Percentiles rank a stretch among this genome's conserved stretches.
These are phyloP conservation scores for Chlamydotis undulata DNA, from an alignment of 2,113 vertebrate genomes.

Conservation along the genomic window DNA sequence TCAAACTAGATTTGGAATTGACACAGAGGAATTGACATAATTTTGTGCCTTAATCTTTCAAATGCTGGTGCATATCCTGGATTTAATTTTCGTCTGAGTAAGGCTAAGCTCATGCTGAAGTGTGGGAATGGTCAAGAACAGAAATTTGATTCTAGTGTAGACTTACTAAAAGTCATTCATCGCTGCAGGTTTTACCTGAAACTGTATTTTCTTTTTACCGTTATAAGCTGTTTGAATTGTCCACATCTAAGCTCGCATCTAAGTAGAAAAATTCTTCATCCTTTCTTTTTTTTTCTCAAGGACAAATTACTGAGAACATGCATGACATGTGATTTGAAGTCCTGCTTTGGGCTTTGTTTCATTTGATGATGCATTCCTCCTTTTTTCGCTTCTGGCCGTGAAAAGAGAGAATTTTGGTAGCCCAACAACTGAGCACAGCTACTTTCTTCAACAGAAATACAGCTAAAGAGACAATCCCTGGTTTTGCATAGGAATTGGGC, in stretches of 20 bases:
- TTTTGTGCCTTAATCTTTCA: not conserved
- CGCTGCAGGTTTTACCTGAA: not conserved
- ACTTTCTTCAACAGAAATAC: not conserved
- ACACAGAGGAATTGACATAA: not conserved
- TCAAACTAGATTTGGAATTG: not conserved
- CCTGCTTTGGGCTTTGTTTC: not conserved
- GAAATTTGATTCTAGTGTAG: not conserved
- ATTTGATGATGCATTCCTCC: not conserved
- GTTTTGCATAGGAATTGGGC: not conserved
- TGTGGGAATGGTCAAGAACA: not conserved
- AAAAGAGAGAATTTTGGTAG: not conserved
- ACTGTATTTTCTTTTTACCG: not conserved
- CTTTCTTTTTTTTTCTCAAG: not conserved
- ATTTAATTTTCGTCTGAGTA: not conserved
- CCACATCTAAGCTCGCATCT: not conserved
- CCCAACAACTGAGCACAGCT: not conserved
- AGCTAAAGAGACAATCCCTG: not conserved
- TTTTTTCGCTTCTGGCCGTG: not conserved
- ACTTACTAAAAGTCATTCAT: not conserved
- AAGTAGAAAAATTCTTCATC: not conserved
- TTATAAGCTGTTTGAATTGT: not conserved
- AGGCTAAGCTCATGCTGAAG: not conserved
- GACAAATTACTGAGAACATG: not conserved
- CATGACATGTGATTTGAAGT: not conserved
- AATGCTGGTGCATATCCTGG: not conserved